phyloP scores from a whole-genome alignment of 2,888 invertebrate genomes.

The Pristionchus maxplancki region DNA sequence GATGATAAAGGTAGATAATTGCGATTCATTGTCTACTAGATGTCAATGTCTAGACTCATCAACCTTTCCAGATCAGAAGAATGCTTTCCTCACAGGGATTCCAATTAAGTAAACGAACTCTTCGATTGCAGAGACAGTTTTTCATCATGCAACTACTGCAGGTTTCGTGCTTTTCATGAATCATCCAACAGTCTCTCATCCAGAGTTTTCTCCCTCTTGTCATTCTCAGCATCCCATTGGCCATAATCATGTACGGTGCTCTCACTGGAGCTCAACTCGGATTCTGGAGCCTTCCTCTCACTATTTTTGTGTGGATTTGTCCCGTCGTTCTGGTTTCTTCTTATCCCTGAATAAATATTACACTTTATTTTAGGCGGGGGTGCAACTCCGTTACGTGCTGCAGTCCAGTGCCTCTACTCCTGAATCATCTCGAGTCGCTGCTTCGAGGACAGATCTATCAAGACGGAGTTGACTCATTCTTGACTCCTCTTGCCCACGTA shows the following conservation, averaged over 20 bases:
- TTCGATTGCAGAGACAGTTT: background rate
- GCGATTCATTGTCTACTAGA: too few relatives aligned
- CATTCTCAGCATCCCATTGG: background rate
- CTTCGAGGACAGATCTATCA: background rate
- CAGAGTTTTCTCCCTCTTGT: constrained; percentile 6
- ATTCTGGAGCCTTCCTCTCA: constrained; percentile 18
- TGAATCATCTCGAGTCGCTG: background rate
- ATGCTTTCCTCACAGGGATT: background rate
- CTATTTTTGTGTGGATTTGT: background rate
- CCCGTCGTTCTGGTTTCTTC: background rate
- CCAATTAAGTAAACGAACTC: background rate
- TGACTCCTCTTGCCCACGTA: background rate
- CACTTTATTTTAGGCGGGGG: background rate
- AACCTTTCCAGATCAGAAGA: background rate
- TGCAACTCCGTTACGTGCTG: constrained; percentile 2
- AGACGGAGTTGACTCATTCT: background rate
- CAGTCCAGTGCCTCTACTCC: background rate
- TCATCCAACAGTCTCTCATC: too few relatives aligned
- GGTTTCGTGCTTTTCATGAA: background rate
- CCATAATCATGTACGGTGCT: constrained; percentile 12
- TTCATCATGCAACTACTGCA: background rate
- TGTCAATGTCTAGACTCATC: background rate
- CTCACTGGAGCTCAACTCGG: background rate
- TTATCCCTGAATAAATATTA: too few relatives aligned
- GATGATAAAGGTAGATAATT: background rate